Conservation (phyloP, 2,888 invertebrate genomes). For the Dromius quadrimaculatus region DNA sequence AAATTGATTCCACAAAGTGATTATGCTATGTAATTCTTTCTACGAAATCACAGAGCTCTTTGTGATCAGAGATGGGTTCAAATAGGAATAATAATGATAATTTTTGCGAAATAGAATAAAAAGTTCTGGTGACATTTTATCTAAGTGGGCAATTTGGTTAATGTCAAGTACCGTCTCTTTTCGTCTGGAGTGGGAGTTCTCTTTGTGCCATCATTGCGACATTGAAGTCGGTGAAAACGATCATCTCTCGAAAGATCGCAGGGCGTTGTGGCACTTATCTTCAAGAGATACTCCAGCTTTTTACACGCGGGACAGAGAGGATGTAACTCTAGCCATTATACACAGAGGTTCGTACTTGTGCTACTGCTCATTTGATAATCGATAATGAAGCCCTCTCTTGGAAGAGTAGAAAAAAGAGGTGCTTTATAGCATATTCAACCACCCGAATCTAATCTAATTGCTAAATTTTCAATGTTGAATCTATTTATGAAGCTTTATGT, state of each 20-base stretch:
- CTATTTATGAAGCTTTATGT: too few species aligned
- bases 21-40: too few species aligned
- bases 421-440: too few species aligned
- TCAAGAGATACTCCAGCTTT: conserved; percentile 45
- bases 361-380: conserved; percentile 48
- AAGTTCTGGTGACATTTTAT: conserved; percentile 2
- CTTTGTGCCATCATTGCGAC: not conserved
- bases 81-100: too few species aligned
- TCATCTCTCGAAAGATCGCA: conserved; percentile 25
- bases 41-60: too few species aligned
- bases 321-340: conserved; percentile 50
- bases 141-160: conserved; percentile 24
- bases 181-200: not conserved
- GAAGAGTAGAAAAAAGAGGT: too few species aligned
- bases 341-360: conserved; percentile 43
- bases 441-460: too few species aligned
- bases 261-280: conserved; percentile 43
- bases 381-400: conserved; percentile 44
- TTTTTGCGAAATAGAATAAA: too few species aligned
- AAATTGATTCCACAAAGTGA: too few species aligned
- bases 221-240: conserved; percentile 23
- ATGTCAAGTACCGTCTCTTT: conserved; percentile 13
- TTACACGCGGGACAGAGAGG: conserved; percentile 37
- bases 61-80: too few species aligned
- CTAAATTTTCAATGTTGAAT: too few species aligned